Percentiles rank a stretch among this genome's conserved stretches.
These are phyloP conservation scores for Bufo bufo DNA, from an alignment of 2,113 vertebrate species.

Conservation along the genomic window DNA sequence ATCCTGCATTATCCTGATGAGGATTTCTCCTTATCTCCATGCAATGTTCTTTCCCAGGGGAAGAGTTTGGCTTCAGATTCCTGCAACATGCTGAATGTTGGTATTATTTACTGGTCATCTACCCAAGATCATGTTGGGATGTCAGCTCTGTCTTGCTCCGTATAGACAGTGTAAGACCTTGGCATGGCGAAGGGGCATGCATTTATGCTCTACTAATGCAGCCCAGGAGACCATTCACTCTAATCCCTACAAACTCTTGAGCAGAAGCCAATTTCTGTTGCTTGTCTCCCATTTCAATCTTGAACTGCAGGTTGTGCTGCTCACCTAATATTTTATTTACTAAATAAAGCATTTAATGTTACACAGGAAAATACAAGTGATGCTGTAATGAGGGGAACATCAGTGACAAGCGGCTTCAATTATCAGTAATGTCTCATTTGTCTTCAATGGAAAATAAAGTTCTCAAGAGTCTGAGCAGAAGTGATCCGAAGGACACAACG, in stretches of 20 bases:
- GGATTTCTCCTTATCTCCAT: neutral
- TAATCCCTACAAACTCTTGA: conserved; percentile 3
- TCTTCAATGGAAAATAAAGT: neutral
- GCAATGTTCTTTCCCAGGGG: neutral
- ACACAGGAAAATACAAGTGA: neutral
- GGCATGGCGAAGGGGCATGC: neutral
- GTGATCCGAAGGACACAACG: neutral
- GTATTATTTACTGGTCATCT: neutral
- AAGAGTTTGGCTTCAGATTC: neutral
- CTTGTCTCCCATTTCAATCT: neutral
- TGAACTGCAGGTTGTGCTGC: neutral
- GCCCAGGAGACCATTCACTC: neutral
- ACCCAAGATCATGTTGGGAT: neutral
- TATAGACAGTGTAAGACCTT: neutral
- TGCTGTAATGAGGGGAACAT: conserved; percentile 16
- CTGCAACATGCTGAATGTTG: neutral
- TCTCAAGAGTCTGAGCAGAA: conserved; percentile 29
- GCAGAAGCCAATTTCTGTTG: neutral
- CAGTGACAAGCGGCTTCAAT: conserved; percentile 36
- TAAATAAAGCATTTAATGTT: neutral
- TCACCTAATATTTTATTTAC: conserved; percentile 2
- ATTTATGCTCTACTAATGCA: conserved; percentile 26
- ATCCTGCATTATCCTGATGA: neutral
- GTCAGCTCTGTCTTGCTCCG: neutral
- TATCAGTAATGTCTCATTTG: conserved; percentile 38